Percentiles rank a stretch among this genome's conserved stretches.
Conservation (phyloP, 2,113 vertebrate genomes). For the Elaphurus davidianus region DNA sequence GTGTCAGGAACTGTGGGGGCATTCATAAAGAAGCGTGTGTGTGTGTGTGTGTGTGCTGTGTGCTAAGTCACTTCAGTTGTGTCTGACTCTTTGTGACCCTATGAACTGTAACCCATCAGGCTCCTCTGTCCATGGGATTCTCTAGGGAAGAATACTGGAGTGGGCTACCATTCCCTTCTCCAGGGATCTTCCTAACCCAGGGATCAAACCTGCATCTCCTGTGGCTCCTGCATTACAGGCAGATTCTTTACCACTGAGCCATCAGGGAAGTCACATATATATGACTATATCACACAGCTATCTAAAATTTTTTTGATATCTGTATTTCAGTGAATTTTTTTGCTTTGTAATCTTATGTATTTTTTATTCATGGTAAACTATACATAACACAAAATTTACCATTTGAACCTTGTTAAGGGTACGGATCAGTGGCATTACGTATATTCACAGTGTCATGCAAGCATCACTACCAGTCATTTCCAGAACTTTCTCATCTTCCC, state of each 20-base stretch:
- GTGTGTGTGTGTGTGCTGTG: not conserved
- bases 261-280: not conserved
- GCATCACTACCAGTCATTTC: not conserved
- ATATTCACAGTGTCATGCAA: not conserved
- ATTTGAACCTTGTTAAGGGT: not conserved
- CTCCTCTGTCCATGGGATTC: not conserved
- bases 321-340: constrained; percentile 7
- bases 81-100: not conserved
- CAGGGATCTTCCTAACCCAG: not conserved
- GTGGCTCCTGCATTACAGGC: not conserved
- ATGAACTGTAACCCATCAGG: not conserved
- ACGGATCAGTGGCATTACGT: not conserved
- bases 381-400: not conserved
- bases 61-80: not conserved
- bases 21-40: not conserved
- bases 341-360: not conserved
- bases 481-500: not conserved
- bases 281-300: not conserved
- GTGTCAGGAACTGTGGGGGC: not conserved
- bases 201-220: not conserved
- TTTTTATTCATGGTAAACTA: not conserved
- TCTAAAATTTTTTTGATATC: not conserved
- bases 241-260: not conserved
- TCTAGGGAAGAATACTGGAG: not conserved
- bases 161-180: not conserved